Base-by-base conservation (phyloP, 2,797 vertebrate species). In the Bradypodion ventrale region DNA sequence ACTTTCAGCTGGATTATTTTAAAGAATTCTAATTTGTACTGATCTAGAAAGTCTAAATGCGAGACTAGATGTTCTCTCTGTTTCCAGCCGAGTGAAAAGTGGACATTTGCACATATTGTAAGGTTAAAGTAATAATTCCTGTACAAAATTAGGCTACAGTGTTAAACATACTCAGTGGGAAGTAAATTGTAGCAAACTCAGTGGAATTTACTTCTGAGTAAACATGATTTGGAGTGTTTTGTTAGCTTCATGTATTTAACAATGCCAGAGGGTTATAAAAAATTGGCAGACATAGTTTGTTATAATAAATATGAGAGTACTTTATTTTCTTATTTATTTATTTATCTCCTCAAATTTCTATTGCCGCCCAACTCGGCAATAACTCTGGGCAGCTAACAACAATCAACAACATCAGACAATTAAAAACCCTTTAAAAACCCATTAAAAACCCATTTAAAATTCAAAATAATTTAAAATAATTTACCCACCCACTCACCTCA, bases 1-100 rank as follows among this genome's bases (percentile, higher is more conserved):
- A 19, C 78, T 91, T 89, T 87, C 92, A 1, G 1, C 88, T 90
- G 88, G 90, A 91, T 23, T 90, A 59, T 87, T 94, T 94, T 94
- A 86, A 89, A 88, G 87, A 94, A 89, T 93, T 63, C 72, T 85
- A 46, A 82, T 90, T 94, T 92, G 90, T 88, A 93, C 76, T 91
- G 91, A 93, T 93, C 91, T 83, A 90, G 85, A 92, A 90, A 91
- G 90, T 92, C 86, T 87, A 91, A 92, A 92, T 82, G 87, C 89
- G 86, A 90, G 84, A 88, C 88, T 91, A 78, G 90, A 87, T 88
- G 85, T 82, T 68, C n/a, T 91, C 44, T 77, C 90, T 44, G 29
- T 82, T 89, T 90, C 89, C 0, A 0, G 68, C 87, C 91, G 84
- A 92, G 90, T 93, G 85, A 89, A 90, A 94, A 83, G 63, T 72